Evolutionary conservation across 2,888 invertebrate species (phyloP), one percentile per base, ranked within the genome.

Genomic region (Drosophila buzzatii): DNA sequence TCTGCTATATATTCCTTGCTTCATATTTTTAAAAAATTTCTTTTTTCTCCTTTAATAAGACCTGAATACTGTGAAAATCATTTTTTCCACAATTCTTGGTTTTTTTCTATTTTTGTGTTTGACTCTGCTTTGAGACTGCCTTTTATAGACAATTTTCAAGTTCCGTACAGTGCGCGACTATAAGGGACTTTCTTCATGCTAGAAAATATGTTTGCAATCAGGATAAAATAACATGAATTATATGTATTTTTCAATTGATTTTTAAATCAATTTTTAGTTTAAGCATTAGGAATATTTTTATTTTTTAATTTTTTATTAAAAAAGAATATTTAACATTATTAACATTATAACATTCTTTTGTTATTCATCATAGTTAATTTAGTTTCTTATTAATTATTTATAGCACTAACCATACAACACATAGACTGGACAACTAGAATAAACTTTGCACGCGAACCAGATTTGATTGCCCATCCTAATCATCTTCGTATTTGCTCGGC

Each of bases 121-220:
- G 44, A 51, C 47, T 52, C 33, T 47, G 35, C 57, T 65, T 44
- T 20, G 70, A 44, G 44, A 27, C 45, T 47, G 41, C 41, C 66
- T 57, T 33, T 85, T 84, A 79, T 79, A 59, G 82, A 53, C 75
- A 70, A 73, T 71, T 76, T 70, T 47, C 44, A 57, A 63, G 68
- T n/a, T n/a, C n/a, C 60, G 3, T 16, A 68, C 5, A 27, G 27
- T 27, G 5, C 1, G 27, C 5, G 27, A 5, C 27, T 5, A 27
- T 5, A 27, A 5, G 27, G 27, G 6, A 5, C 4, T 31, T 31
- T n/a, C 10, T 12, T 18, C n/a, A 2, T 33, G 12, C 6, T n/a
- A 7, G 47, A 47, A 45, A 45, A 45, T 45, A 7, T 23, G 7
- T 23, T 45, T 23, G 20, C 20, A 14, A 45, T 23, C 14, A 16